phyloP scores from a whole-genome alignment of 2,113 vertebrate species.

The Epinephelus moara region DNA sequence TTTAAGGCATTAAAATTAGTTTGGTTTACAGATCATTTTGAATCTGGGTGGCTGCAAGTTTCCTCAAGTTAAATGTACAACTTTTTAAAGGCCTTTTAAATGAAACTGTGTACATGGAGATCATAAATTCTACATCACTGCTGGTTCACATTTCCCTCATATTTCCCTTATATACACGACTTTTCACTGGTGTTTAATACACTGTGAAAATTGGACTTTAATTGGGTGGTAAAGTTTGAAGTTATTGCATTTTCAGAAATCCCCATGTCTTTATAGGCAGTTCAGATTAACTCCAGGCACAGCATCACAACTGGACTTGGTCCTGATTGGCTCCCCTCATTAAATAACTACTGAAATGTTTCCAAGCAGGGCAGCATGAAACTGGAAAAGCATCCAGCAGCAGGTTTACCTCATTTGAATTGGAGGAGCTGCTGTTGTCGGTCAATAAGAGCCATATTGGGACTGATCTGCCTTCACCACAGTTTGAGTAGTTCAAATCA shows the following conservation, averaged over 20 bases:
- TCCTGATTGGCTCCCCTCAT: constrained; percentile 44
- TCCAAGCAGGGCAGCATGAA: constrained; percentile 32
- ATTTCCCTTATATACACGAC: constrained; percentile 12
- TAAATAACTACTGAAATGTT: constrained; percentile 28
- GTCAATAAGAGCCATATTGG: constrained; percentile 5
- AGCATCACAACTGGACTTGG: constrained; percentile 22
- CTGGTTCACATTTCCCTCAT: constrained; percentile 14
- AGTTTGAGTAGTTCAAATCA: neutral
- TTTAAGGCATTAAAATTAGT: neutral
- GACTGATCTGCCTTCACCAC: accelerated
- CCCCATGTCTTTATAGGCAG: constrained; percentile 14
- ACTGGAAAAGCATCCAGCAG: constrained; percentile 32
- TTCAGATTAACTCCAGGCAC: constrained; percentile 40
- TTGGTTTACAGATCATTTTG: neutral
- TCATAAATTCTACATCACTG: constrained; percentile 2
- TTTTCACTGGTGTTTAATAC: constrained; percentile 26
- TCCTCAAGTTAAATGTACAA: constrained; percentile 4
- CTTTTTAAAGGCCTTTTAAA: neutral
- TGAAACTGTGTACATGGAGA: constrained; percentile 3
- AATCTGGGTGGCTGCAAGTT: neutral
- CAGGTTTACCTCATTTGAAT: constrained; percentile 37
- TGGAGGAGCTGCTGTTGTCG: constrained; percentile 24
- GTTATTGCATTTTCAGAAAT: constrained; percentile 31
- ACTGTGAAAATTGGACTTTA: constrained; percentile 36
- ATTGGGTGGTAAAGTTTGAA: constrained; percentile 27